Base-by-base conservation (phyloP, 2,113 vertebrate genomes). In the Oncorhynchus kisutch region DNA sequence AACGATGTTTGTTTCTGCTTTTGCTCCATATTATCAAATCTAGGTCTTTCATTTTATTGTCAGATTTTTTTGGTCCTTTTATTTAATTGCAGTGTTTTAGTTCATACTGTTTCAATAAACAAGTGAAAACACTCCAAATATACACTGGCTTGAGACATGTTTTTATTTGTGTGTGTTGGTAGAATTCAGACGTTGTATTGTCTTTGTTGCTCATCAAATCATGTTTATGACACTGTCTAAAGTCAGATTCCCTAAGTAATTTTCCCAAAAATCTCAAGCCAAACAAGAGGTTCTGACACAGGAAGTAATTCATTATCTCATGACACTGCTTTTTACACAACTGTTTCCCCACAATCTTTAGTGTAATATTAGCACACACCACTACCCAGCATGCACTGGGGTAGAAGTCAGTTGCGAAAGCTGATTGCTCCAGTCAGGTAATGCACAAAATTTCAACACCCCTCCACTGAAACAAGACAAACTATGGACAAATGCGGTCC, bases 81-180 rank as follows among this genome's bases (percentile, higher is more conserved):
- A 92, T 92, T 92, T 92, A 92, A 93, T 88, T 91, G 85, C 86
- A 83, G 89, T 89, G 87, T 90, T 91, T 45, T 90, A 86, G 87
- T 91, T 89, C 85, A 84, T 88, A 88, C 72, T 87, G 89, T 91
- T 92, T 91, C 87, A 92, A 92, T 92, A 91, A 93, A 91, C 90
- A 86, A 34, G 4, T 66, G 31, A 82, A 89, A 87, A 88, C 51
- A 78, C 76, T 66, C 57, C 34, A 29, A 76, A 13, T 64, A 49
- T 68, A 67, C 31, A 1, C 1, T 18, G 2, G 54, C 4, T 82
- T 80, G 13, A 60, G 51, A 49, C 12, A 18, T 45, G 39, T 45
- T 45, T 45, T 12, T 11, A 45, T 45, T 11, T 45, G 9, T 45
- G 11, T 54, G 39, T 3, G 11, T 67, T 18, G 51, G 22, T 34